Evolutionary conservation across 2,113 vertebrate genomes (phyloP), one percentile per base, ranked within the genome.

Genomic region (Empidonax traillii): DNA sequence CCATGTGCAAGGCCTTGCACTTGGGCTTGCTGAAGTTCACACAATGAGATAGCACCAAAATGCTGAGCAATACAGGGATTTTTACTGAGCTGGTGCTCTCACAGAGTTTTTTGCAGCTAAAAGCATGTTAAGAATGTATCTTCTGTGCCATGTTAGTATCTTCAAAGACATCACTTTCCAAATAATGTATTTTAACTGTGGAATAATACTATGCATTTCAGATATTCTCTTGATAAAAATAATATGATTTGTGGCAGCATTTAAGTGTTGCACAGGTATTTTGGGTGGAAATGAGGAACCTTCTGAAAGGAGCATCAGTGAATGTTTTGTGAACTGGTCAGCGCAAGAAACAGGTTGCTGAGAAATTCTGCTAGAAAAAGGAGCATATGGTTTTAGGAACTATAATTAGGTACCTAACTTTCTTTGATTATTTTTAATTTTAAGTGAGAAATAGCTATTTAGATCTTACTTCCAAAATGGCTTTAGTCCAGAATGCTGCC

Each of bases 1-100:
- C n/a, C 24, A 27, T 0, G 0, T 47, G 30, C n/a, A 76, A 21
- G 55, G 25, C 2, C n/a, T 62, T 27, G 41, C 17, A 35, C 9
- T 35, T 62, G 63, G 18, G n/a, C 25, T 69, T 55, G 21, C 62
- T 27, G 47, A 49, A 27, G 12, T 4, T 47, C 47, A 15, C 69
- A 46, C 8, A 46, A 12, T 39, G 33, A 27, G 24, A 28, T 39
- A 52, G n/a, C 43, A 52, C 27, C 43, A 47, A 43, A 43, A 59
- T 56, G 31, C 76, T 71, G 59, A 89, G 22, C 3, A 4, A 24
- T 46, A 28, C 23, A 35, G 43, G 15, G 25, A 31, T 58, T 92
- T 80, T 90, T 79, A 58, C 61, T 87, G 59, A 68, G 21, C 27
- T 86, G 6, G 7, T 62, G 37, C 80, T 68, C 27, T 77, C 41